Evolutionary conservation across 1,140 invertebrate genomes (phyloP), one percentile per base, ranked within the genome.

Genomic region (Neodiprion pinetum): DNA sequence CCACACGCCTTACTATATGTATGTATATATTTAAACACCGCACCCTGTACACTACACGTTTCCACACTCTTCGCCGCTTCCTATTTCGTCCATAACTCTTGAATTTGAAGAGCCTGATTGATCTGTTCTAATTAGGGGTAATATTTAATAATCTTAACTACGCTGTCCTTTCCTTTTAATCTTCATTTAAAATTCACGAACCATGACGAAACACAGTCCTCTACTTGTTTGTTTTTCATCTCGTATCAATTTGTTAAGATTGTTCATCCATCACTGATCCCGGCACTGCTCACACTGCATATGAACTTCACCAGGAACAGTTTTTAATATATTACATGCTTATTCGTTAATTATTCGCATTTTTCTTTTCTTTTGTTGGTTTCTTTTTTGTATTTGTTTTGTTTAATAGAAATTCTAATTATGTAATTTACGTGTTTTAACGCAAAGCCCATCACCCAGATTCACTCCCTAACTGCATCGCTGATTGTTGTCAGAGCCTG

Each of bases 191-290:
- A 82, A 75, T 80, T 77, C 72, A 65, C 67, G 75, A 40, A 78
- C 65, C 79, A 67, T 71, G 48, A 74, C 21, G n/a, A 23, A 61
- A 67, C 69, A 11, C 72, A 40, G 23, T 65, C 23, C 28, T 14
- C 5, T 23, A 10, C 67, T 23, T 61, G 61, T 61, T 14, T 71
- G 61, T 21, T 72, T 72, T 50, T 81, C 75, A 48, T 40, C 28
- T 40, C 28, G 28, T 76, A 76, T 78, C 71, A 83, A 83, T 83
- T 83, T 79, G 79, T 83, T 82, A 81, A 79, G 78, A 81, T 81
- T 81, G 76, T 83, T 83, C 71, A 73, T 72, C 72, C 70, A 77
- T 75, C 78, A 80, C 77, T 79, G 72, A 76, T 70, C 68, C 75
- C 79, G 70, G 70, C 76, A 80, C 80, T 80, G 72, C 76, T 76